A percentile compares a stretch with the other conserved stretches of the same genome.
Evolutionary conservation across 2,797 vertebrate genomes (phyloP).

Genomic region (Perodicticus potto): DNA sequence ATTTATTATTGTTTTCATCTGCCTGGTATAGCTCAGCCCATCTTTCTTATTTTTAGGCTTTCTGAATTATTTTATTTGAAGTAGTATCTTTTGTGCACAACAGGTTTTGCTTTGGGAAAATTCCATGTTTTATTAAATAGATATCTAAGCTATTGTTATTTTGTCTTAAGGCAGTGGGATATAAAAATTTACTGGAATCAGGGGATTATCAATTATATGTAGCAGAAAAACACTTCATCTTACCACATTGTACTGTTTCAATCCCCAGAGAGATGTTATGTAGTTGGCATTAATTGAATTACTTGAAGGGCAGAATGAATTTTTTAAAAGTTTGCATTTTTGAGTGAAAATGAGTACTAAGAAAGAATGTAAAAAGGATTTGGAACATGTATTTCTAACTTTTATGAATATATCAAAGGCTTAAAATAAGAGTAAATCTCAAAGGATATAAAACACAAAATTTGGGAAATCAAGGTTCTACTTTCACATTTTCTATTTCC

Average conservation of each 20-base stretch:
- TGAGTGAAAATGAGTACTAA: background rate
- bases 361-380: slow-evolving; percentile 16
- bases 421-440: slow-evolving; percentile 26
- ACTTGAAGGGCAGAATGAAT: background rate
- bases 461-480: background rate
- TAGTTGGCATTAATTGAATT: slow-evolving; percentile 44
- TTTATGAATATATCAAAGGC: background rate
- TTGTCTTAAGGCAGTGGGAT: slow-evolving; percentile 2
- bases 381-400: background rate
- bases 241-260: background rate
- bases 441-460: background rate
- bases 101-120: slow-evolving; percentile 18
- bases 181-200: background rate
- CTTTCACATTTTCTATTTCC: background rate
- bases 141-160: background rate
- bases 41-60: slow-evolving; percentile 46
- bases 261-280: background rate
- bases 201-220: background rate
- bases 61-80: slow-evolving; percentile 29
- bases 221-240: background rate
- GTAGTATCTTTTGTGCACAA: background rate
- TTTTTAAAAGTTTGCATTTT: slow-evolving; percentile 11
- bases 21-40: background rate
- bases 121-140: slow-evolving; percentile 49
- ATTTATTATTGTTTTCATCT: slow-evolving; percentile 34